Percentiles rank a stretch among this genome's conserved stretches.
Conservation (phyloP, 2,113 vertebrate species). For the Peromyscus californicus region DNA sequence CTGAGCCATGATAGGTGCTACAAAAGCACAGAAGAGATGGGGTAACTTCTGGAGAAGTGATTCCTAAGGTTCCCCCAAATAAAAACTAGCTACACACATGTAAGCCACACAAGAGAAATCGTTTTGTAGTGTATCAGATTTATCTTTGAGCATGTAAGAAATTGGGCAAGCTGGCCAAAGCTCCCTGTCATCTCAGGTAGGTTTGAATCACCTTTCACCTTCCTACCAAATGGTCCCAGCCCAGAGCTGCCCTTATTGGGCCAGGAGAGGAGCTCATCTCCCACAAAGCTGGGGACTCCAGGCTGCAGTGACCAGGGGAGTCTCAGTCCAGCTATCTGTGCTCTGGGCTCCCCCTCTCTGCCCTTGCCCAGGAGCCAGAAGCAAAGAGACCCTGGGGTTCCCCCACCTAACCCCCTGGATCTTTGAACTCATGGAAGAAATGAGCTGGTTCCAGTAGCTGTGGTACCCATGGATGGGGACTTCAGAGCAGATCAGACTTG, state of each 20-base stretch:
- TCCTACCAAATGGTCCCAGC: neutral
- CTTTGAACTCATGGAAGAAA: neutral
- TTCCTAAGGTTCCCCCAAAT: neutral
- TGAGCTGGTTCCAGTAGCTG: neutral
- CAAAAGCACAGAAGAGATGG: neutral
- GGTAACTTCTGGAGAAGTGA: neutral
- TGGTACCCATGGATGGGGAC: neutral
- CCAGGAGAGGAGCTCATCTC: neutral
- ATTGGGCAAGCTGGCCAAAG: neutral
- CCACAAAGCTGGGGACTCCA: neutral
- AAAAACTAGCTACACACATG: neutral
- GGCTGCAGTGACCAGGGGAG: neutral
- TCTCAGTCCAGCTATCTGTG: accelerated
- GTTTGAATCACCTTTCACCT: neutral
- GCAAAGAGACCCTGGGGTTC: neutral
- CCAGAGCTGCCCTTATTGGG: neutral
- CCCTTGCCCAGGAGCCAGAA: neutral
- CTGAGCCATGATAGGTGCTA: neutral
- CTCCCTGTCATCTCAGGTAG: neutral
- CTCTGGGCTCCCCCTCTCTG: neutral
- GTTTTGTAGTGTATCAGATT: neutral
- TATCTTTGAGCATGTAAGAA: neutral
- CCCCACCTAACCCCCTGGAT: neutral
- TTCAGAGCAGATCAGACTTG: neutral
- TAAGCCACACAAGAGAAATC: neutral